Base-by-base conservation (phyloP, 2,113 vertebrate species). In the Corydoras maculifer region DNA sequence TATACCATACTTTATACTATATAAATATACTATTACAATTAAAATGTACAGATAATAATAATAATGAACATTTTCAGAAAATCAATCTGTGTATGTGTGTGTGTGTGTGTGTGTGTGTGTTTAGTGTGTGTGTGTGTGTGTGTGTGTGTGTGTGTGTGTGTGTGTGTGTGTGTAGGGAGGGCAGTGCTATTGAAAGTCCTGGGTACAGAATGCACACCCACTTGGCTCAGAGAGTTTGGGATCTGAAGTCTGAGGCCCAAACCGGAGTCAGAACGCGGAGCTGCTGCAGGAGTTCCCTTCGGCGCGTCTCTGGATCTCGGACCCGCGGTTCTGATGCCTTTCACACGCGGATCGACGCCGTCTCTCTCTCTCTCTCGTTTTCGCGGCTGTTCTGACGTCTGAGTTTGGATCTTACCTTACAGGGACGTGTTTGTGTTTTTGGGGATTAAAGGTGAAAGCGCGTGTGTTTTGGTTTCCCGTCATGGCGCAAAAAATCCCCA, bases 201-300 rank as follows among this genome's bases (percentile, higher is more conserved):
- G 55, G 62, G 70, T 61, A 58, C 18, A 30, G 12, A 58, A 72
- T 70, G 35, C 81, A 80, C 81, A 75, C 79, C 73, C 73, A 71
- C 73, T 68, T 59, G 51, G 58, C 60, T 59, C 58, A 62, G 60
- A 63, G 62, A 53, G n/a, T 48, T 63, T 48, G 55, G 11, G 32
- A 54, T 69, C 43, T 57, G 51, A 58, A 50, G 49, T n/a, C 70
- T 76, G 63, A 58, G 72, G 62, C 73, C 64, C 29, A 65, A 72
- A 66, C 58, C 32, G 66, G 55, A 72, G 70, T 73, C 62, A 76
- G 65, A 43, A 35, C 61, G 61, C 73, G 53, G 54, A 60, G 66
- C 72, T 43, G 4, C 7, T 43, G 4, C 35, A 43, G 35, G 18
- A 25, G 18, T 25, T 25, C 18, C 18, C 2, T 2, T 2, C 1